Percentiles rank a stretch among this genome's conserved stretches.
Conservation (phyloP, 2,113 vertebrate species). For the Haplochromis burtoni region DNA sequence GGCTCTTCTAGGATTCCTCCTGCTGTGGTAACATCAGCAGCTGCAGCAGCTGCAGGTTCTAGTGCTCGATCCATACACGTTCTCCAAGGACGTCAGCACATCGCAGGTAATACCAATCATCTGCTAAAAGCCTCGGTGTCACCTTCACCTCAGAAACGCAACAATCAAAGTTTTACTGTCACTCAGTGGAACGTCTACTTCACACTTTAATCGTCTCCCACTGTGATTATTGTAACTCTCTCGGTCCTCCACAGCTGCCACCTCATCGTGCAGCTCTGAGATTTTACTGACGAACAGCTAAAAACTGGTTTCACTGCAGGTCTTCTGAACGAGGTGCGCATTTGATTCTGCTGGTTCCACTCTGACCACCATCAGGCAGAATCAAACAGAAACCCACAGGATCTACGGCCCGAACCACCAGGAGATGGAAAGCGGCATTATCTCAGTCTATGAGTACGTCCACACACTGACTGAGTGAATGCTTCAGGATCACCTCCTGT, state of each 20-base stretch:
- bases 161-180: neutral
- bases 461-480: neutral
- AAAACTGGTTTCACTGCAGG: fast-evolving
- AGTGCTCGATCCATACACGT: neutral
- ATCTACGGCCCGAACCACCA: neutral
- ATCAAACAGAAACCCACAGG: neutral
- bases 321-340: neutral
- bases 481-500: neutral
- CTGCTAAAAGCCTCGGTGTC: neutral
- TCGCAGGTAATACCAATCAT: fast-evolving
- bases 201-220: neutral
- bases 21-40: neutral
- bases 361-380: neutral
- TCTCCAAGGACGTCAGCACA: neutral
- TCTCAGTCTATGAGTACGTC: neutral
- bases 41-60: neutral
- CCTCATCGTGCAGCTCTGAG: neutral
- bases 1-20: neutral
- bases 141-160: neutral
- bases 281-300: neutral
- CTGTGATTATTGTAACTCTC: neutral
- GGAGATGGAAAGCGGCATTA: neutral
- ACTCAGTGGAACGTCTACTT: neutral
- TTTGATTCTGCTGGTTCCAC: neutral
- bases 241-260: neutral